Evolutionary conservation across 2,888 invertebrate species (phyloP).

Genomic region (Polyommatus iphigenia): DNA sequence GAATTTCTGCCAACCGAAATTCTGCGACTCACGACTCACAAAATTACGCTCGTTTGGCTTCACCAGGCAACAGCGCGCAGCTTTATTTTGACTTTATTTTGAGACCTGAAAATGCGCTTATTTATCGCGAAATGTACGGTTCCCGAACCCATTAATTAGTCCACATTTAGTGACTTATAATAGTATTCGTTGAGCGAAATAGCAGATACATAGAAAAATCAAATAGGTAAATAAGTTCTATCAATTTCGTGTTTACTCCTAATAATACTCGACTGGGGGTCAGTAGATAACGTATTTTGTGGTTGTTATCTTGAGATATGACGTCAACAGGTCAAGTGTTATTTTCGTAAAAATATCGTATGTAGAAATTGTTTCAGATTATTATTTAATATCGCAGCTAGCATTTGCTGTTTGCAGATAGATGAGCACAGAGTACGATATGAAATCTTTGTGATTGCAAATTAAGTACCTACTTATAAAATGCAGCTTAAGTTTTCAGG

Average conservation of each 20-base stretch:
- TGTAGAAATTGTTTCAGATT: not conserved
- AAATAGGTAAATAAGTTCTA: not conserved
- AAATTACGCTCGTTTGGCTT: no score
- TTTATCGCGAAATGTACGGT: not conserved
- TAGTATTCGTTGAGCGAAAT: not conserved
- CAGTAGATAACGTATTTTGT: conserved; percentile 6
- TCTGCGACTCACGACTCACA: no score
- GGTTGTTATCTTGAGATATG: conserved; percentile 7
- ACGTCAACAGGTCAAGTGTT: not conserved
- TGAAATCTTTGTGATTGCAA: not conserved
- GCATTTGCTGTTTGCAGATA: not conserved
- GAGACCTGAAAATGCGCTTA: no score
- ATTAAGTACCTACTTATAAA: not conserved
- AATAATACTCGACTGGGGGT: conserved; percentile 21
- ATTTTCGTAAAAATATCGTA: not conserved
- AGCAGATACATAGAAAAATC: not conserved
- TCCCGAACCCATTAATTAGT: no score
- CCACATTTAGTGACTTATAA: no score
- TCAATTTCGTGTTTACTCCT: not conserved
- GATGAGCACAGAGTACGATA: not conserved
- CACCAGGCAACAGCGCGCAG: no score
- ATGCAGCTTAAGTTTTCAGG: no score
- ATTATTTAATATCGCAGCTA: no score
- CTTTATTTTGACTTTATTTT: no score
- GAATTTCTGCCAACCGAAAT: no score